Base-by-base conservation (phyloP, 2,113 vertebrate genomes). In the Hippocampus abdominalis region DNA sequence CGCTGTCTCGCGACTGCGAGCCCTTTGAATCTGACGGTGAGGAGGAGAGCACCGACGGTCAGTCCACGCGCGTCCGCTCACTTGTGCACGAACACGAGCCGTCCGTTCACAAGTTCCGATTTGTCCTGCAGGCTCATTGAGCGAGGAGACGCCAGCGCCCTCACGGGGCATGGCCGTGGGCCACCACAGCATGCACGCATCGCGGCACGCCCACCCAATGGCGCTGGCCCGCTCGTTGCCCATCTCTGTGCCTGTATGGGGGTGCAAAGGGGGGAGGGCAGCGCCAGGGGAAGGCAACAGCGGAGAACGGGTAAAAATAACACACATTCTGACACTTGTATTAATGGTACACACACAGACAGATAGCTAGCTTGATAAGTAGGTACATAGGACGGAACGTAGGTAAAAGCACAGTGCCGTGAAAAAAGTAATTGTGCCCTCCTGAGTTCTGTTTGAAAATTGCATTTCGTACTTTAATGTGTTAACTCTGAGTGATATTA, bases 201-300 rank as follows among this genome's bases (percentile, higher is more conserved):
- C 83, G 60, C 92, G 87, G 40, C 77, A 83, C 60, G 81, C 64
- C 86, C 87, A 92, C 89, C 80, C 88, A 82, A 91, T 40, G 88
- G 86, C 89, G 4, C 70, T 93, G 84, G 95, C 95, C 27, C 94
- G 94, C 84, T 97, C 95, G 13, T 87, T 97, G 60, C 95, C 95
- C 0, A 93, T 97, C 12, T 94, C 94, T 0, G 95, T 97, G 69
- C 95, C 95, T 0, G 93, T 95, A 62, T 97, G 95, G 95, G 91
- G 93, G 71, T 96, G 93, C 88, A 93, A 91, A 51, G 91, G 91
- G 65, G 91, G 91, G 53, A 84, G 93, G 8, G 89, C 88, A 0
- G 89, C 89, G 0, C 93, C 91, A 49, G 94, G 94, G 32, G 94
- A 96, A 40, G 76, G 84, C 12, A 90, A 89, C 84, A 95, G 92